Evolutionary conservation across 2,888 invertebrate genomes (phyloP), one percentile per base, ranked within the genome.

Genomic region (Lasioglossum morio): DNA sequence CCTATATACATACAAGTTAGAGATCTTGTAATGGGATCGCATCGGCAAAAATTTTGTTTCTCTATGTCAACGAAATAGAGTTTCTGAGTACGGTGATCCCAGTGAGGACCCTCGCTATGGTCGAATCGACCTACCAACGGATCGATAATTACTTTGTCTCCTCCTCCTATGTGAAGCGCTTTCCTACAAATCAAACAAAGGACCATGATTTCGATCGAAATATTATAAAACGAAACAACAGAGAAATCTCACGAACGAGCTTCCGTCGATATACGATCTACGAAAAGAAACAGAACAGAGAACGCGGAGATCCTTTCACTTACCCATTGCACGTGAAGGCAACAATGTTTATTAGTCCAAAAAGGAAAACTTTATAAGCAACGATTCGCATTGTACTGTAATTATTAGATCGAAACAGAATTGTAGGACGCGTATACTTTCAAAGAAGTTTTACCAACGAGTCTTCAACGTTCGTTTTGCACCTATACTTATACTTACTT

Each of bases 31-130:
- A 94, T 94, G 0, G 96, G 95, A 87, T 97, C 96, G 14, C 96
- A 95, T 88, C 96, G 95, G 88, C 96, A 96, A 60, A 97, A 95
- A 72, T 95, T 95, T 81, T 96, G 96, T 0, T 92, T 94, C 0
- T 89, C 86, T 87, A 97, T 96, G 88, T 97, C 97, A 4, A 97
- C 97, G 95, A 96, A 97, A 91, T 96, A 97, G 2, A 97, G 95
- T 0, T 96, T 96, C 85, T 96, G 96, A 82, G 96, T 96, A 4
- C 91, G 90, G 7, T 94, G 92, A 23, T 96, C 96, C 97, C 97
- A 97, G 90, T 96, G 96, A 0, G 97, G 97, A 0, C 97, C 97
- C 93, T 97, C 97, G 19, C 96, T 96, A 84, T 97, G 96, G 10
- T 91, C 92, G 43, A 74, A 87, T 66, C 10, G n/a, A 0, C 82